These are phyloP conservation scores for Bovichtus diacanthus DNA, from an alignment of 2,797 vertebrate species.

Conservation along the genomic window DNA sequence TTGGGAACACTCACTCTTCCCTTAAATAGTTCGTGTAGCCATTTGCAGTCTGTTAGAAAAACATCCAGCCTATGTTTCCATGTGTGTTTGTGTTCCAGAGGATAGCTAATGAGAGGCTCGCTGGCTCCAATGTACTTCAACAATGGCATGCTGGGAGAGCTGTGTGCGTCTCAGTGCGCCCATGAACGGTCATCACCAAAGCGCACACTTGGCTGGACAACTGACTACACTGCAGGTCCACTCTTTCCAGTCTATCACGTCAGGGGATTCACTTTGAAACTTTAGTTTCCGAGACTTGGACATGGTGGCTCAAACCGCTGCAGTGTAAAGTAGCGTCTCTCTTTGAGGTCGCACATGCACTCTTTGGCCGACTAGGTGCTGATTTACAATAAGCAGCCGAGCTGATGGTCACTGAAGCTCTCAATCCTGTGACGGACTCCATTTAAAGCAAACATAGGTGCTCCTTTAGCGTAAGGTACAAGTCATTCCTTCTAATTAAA, in stretches of 20 bases:
- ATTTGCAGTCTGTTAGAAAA: constrained; percentile 65
- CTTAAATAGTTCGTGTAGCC: constrained; percentile 58
- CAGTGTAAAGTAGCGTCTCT: not conserved
- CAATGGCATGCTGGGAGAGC: constrained; percentile 23
- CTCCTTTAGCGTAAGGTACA: not conserved
- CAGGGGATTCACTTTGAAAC: constrained; percentile 27
- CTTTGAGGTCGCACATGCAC: not conserved
- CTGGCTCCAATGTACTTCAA: constrained; percentile 38
- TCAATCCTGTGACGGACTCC: constrained; percentile 21
- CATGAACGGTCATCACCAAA: constrained; percentile 24
- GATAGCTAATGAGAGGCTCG: constrained; percentile 54
- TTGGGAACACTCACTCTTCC: constrained; percentile 28
- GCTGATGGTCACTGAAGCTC: not conserved
- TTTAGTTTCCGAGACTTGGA: constrained; percentile 12
- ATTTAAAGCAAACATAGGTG: constrained; percentile 38
- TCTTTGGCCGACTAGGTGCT: constrained; percentile 11
- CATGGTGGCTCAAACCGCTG: constrained; percentile 18
- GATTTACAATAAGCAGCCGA: constrained; percentile 31
- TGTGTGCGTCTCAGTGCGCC: not conserved
- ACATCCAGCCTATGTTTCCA: constrained; percentile 58
- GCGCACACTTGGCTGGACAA: constrained; percentile 12
- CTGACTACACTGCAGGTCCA: not conserved
- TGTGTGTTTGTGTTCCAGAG: constrained; percentile 56
- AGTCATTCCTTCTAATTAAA: constrained; percentile 44
- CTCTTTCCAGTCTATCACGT: constrained; percentile 17